Evolutionary conservation across 2,797 vertebrate genomes (phyloP).

Genomic region (Paratrypauchen microcephalus): DNA sequence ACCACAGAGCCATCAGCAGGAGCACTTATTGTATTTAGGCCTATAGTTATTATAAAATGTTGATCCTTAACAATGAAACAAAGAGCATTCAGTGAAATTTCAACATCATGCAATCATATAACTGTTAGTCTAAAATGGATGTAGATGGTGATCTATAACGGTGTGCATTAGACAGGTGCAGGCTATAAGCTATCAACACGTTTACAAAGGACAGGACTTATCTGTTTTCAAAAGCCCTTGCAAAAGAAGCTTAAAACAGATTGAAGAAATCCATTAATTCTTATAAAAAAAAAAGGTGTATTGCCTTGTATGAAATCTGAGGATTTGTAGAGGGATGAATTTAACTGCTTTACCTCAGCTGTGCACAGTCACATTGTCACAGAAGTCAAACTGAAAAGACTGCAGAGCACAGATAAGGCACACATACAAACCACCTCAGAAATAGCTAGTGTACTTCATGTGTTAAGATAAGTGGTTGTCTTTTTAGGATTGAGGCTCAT

Average conservation of each 20-base stretch:
- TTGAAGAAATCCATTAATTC: slow-evolving; percentile 98
- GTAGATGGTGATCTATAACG: slow-evolving; percentile 69
- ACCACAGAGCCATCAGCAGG: too few species aligned
- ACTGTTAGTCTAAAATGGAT: neutral
- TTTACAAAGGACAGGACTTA: slow-evolving; percentile 64
- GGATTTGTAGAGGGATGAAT: slow-evolving; percentile 83
- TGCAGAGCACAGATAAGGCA: slow-evolving; percentile 60
- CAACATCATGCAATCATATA: neutral
- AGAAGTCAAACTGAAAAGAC: slow-evolving; percentile 64
- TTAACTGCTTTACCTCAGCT: slow-evolving; percentile 80
- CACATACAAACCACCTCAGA: slow-evolving; percentile 38
- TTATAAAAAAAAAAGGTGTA: slow-evolving; percentile 85
- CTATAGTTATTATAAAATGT: too few species aligned
- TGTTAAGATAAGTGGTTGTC: slow-evolving; percentile 3
- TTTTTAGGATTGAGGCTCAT: neutral
- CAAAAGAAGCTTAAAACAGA: slow-evolving; percentile 87
- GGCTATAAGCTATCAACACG: slow-evolving; percentile 63
- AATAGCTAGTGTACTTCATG: slow-evolving; percentile 17
- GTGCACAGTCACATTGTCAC: slow-evolving; percentile 71
- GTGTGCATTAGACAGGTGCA: neutral
- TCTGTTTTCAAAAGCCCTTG: slow-evolving; percentile 85
- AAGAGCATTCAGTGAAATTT: neutral
- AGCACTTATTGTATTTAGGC: too few species aligned
- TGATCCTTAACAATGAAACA: neutral
- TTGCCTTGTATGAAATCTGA: slow-evolving; percentile 88